Conservation (phyloP, 2,797 vertebrate genomes). For the Staurois parvus region DNA sequence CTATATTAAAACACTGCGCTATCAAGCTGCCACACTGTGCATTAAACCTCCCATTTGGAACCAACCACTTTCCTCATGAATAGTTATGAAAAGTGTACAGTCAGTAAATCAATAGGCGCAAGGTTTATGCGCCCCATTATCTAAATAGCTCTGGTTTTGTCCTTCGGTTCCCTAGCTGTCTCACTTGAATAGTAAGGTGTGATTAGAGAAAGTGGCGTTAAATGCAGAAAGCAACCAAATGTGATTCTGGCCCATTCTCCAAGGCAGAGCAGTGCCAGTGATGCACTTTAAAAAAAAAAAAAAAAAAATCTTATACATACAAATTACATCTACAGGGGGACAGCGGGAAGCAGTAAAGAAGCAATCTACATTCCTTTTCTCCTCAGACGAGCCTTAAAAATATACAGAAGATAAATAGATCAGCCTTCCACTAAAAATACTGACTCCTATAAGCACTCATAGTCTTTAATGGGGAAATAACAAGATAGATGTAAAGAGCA, state of each 20-base stretch:
- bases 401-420: not conserved
- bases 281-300: not conserved
- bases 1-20: conserved; percentile 67
- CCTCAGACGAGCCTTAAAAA: no score
- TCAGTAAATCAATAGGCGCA: conserved; percentile 67
- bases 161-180: conserved; percentile 55
- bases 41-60: conserved; percentile 70
- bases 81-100: conserved; percentile 65
- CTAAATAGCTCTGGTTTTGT: conserved; percentile 53
- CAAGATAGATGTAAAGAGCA: not conserved
- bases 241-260: not conserved
- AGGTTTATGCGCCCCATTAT: conserved; percentile 62
- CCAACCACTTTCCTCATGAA: conserved; percentile 64
- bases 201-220: conserved; percentile 32
- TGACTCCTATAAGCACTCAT: no score
- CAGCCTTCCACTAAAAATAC: no score
- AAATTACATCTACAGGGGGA: not conserved
- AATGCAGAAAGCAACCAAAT: conserved; percentile 31
- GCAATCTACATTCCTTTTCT: not conserved
- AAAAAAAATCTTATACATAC: conserved; percentile 17
- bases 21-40: conserved; percentile 63
- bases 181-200: conserved; percentile 46
- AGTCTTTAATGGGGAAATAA: no score
- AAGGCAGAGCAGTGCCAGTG: not conserved
- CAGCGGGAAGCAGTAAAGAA: not conserved